Evolutionary conservation across 2,888 invertebrate species (phyloP), one percentile per base, ranked within the genome.

Genomic region (Philopedon plagiatum): DNA sequence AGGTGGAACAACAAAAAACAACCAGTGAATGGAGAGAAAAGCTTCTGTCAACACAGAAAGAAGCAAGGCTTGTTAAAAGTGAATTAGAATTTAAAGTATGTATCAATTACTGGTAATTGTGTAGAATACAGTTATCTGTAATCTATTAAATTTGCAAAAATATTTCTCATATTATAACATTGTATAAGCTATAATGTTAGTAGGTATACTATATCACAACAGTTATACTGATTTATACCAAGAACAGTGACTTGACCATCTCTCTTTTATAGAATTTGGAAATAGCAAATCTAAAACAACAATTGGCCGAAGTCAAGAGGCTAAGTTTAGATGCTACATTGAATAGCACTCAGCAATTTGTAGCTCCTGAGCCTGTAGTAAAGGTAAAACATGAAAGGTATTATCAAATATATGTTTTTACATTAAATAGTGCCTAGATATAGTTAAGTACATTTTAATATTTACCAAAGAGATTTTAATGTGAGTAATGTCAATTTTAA

Each of bases 11-110:
- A 60, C 75, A 76, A 26, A 82, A 86, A 76, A 85, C 86, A 0
- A 86, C 88, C 75, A 85, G 85, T 76, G 88, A 89, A 75, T 89
- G 87, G 86, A 86, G 84, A 0, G 87, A 88, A 4, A 89, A 89
- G 78, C 77, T 89, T 9, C 76, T 80, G 11, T 75, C 77, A 2
- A 84, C 83, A 18, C 86, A 85, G 26, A 87, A 82, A 61, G 86
- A 89, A 76, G 79, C 87, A 76, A 83, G 85, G 65, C 85, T 87
- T 75, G 81, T 88, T 57, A 86, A 85, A 76, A 88, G 87, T 62
- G 87, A 89, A 79, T 81, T 90, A 49, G 89, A 90, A 78, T 89
- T 89, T 80, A 90, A 90, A 86, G 89, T 89, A 77, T 71, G 70
- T 39, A 34, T 2, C 11, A 9, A 39, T 39, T 2, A n/a, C 13